These are phyloP conservation scores for Galleria mellonella DNA, from an alignment of 1,140 invertebrate genomes.

Conservation along the genomic window DNA sequence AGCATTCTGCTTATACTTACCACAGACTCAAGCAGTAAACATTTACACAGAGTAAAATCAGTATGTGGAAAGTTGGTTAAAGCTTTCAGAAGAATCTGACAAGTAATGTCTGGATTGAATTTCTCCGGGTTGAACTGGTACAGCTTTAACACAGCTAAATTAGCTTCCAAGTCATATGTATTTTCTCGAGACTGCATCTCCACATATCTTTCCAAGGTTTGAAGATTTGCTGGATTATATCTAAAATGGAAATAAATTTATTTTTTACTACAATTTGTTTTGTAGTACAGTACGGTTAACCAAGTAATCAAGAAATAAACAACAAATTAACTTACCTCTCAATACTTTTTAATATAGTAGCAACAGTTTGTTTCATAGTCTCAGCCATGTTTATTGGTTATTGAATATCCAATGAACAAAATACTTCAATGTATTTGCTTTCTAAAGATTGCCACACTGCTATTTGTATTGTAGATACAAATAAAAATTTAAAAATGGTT, in stretches of 20 bases:
- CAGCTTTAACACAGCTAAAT: conserved; percentile 91
- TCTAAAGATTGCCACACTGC: too few relatives aligned
- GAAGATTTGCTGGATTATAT: conserved; percentile 96
- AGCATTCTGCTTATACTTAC: too few relatives aligned
- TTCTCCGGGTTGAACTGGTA: conserved; percentile 97
- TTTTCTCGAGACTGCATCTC: conserved; percentile 95
- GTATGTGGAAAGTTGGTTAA: conserved; percentile 97
- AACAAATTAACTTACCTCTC: conserved; percentile 77
- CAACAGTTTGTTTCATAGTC: conserved; percentile 84
- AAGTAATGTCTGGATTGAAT: conserved; percentile 88
- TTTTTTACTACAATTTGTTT: conserved; percentile 5
- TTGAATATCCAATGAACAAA: background rate
- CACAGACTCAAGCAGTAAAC: conserved; percentile 89
- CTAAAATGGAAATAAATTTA: conserved; percentile 59
- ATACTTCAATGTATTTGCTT: too few relatives aligned
- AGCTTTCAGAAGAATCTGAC: conserved; percentile 93
- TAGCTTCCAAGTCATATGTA: conserved; percentile 96
- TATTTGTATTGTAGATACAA: too few relatives aligned
- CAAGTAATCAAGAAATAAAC: too few relatives aligned
- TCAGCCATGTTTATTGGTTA: conserved; percentile 82
- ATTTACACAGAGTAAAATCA: conserved; percentile 97
- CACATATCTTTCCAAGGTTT: conserved; percentile 92
- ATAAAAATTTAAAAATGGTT: too few relatives aligned
- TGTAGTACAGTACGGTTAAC: conserved; percentile 84
- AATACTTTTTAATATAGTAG: conserved; percentile 84